These are phyloP conservation scores for Herpailurus yagouaroundi DNA, from an alignment of 2,113 vertebrate species.

Conservation along the genomic window DNA sequence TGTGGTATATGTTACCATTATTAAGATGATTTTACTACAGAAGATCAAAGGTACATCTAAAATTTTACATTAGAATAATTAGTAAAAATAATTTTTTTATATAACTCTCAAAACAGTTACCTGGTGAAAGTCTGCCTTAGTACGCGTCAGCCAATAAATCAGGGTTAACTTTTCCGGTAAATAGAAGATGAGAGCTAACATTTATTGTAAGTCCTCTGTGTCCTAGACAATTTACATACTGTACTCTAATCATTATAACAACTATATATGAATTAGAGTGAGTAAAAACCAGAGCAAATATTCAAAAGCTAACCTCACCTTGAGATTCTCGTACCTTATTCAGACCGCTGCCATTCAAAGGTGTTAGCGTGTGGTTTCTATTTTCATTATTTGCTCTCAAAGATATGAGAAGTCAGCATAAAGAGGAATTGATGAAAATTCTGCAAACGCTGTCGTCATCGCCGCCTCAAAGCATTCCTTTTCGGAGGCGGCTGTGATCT, in stretches of 20 bases:
- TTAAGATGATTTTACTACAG: not conserved
- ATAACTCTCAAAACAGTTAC: not conserved
- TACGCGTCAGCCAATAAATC: not conserved
- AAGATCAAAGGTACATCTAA: not conserved
- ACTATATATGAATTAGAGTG: not conserved
- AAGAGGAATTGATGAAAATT: not conserved
- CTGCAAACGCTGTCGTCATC: not conserved
- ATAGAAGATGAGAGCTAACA: conserved; percentile 8
- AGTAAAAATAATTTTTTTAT: conserved; percentile 14
- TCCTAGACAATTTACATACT: not conserved
- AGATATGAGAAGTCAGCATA: not conserved
- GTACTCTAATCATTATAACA: conserved; percentile 3
- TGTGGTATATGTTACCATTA: not conserved
- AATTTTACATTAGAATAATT: not conserved
- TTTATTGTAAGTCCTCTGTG: not conserved
- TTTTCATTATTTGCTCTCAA: not conserved
- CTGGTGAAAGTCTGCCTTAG: not conserved
- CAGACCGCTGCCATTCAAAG: not conserved
- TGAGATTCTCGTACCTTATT: not conserved
- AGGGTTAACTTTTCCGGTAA: not conserved
- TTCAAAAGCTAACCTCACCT: not conserved
- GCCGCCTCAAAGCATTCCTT: not conserved
- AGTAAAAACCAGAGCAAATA: conserved; percentile 32
- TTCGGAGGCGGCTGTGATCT: not conserved
- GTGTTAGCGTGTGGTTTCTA: not conserved